Evolutionary conservation across 2,888 invertebrate species (phyloP).

Genomic region (Andrena dorsata): DNA sequence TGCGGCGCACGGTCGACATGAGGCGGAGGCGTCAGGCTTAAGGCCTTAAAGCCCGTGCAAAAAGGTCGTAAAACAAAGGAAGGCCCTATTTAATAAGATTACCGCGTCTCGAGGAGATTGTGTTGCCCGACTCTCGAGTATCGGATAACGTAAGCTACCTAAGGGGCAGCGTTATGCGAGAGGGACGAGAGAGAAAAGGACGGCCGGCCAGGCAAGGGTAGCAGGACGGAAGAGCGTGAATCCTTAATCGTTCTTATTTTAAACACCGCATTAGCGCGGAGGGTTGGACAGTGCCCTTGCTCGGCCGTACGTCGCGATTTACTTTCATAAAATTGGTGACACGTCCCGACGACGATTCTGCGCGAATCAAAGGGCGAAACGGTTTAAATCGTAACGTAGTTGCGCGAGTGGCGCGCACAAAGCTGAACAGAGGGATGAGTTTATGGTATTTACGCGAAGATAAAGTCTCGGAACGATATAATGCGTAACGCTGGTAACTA

Average conservation of each 20-base stretch:
- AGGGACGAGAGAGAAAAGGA: slow-evolving; percentile 17
- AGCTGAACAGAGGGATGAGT: slow-evolving; percentile 30
- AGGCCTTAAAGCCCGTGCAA: slow-evolving; percentile 76
- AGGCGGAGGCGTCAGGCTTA: slow-evolving; percentile 73
- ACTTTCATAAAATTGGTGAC: background rate
- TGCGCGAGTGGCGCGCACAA: slow-evolving; percentile 20
- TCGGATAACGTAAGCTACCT: slow-evolving; percentile 76
- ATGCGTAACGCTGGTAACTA: slow-evolving; percentile 48
- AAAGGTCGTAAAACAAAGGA: slow-evolving; percentile 79
- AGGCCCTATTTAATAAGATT: slow-evolving; percentile 81
- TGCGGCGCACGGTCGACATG: slow-evolving; percentile 55
- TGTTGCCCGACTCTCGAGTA: slow-evolving; percentile 77
- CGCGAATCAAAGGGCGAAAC: background rate
- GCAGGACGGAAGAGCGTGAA: slow-evolving; percentile 38
- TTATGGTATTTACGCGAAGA: slow-evolving; percentile 48
- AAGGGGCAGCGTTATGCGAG: slow-evolving; percentile 66
- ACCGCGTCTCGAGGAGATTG: slow-evolving; percentile 78
- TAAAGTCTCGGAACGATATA: slow-evolving; percentile 54
- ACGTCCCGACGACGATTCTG: background rate
- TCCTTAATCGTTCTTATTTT: slow-evolving; percentile 63
- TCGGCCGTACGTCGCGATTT: slow-evolving; percentile 12
- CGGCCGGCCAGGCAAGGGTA: slow-evolving; percentile 11
- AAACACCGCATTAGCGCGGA: slow-evolving; percentile 54
- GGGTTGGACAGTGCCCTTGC: slow-evolving; percentile 1
- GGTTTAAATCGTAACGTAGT: slow-evolving; percentile 34